A percentile compares a stretch with the other conserved stretches of the same genome.
Conservation (phyloP, 2,888 invertebrate genomes). For the Ochlodes sylvanus region DNA sequence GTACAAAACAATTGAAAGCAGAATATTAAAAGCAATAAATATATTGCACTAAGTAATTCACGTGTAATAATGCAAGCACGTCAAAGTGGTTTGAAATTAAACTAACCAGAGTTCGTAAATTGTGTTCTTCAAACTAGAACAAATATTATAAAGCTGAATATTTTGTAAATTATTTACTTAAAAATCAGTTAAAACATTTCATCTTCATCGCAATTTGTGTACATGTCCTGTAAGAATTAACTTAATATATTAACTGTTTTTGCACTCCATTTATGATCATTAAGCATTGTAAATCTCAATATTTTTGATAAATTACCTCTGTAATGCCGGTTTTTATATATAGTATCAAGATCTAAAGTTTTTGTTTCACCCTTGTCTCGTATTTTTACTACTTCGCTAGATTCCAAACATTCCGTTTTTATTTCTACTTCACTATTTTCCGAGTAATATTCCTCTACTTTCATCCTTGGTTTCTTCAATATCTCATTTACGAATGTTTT, state of each 20-base stretch:
- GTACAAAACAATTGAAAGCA: constrained; percentile 66
- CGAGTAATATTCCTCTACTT: constrained; percentile 39
- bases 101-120: neutral
- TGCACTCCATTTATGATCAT: constrained; percentile 7
- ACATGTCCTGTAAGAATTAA: neutral
- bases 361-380: neutral
- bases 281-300: neutral
- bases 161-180: no score
- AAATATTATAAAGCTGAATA: no score
- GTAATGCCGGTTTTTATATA: constrained; percentile 12
- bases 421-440: constrained; percentile 48
- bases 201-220: neutral
- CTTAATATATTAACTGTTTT: neutral
- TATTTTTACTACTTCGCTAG: neutral
- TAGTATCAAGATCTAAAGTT: constrained; percentile 9
- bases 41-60: neutral
- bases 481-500: constrained; percentile 48
- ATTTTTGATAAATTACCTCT: neutral
- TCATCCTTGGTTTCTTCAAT: constrained; percentile 39
- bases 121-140: no score
- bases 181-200: neutral
- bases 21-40: neutral
- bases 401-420: constrained; percentile 39
- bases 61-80: neutral
- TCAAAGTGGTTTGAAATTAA: neutral